A percentile compares a stretch with the other conserved stretches of the same genome.
phyloP scores from a whole-genome alignment of 2,113 vertebrate genomes.

The Paraplagusia blochii region DNA sequence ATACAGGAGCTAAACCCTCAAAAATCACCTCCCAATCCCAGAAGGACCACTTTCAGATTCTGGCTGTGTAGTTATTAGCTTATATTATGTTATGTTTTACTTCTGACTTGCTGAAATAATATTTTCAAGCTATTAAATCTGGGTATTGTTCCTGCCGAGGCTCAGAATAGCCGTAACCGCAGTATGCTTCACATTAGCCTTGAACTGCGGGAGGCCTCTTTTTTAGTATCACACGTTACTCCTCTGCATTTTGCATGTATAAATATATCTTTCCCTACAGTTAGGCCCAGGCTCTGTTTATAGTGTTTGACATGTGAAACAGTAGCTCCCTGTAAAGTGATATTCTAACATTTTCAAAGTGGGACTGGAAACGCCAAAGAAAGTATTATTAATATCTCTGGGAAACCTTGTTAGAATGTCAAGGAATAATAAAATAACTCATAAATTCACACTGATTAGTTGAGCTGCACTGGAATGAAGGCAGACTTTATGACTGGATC shows the following conservation, averaged over 20 bases:
- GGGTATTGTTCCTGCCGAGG: constrained; percentile 19
- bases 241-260: constrained; percentile 30
- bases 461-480: constrained; percentile 28
- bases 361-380: constrained; percentile 27
- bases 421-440: constrained; percentile 51
- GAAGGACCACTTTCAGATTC: constrained; percentile 12
- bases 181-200: constrained; percentile 19
- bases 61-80: constrained; percentile 14
- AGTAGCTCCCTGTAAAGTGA: constrained; percentile 39
- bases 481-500: not conserved
- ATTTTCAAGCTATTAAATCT: constrained; percentile 25
- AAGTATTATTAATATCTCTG: constrained; percentile 42
- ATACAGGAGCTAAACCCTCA: not conserved
- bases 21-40: constrained; percentile 13
- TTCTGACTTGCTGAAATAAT: constrained; percentile 31
- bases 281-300: constrained; percentile 34
- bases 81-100: constrained; percentile 28
- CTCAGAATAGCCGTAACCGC: constrained; percentile 18
- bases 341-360: constrained; percentile 31
- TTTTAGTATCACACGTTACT: constrained; percentile 39
- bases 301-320: constrained; percentile 50
- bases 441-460: constrained; percentile 34
- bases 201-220: constrained; percentile 35
- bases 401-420: constrained; percentile 48
- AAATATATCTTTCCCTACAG: constrained; percentile 35